Percentiles rank a stretch among this genome's conserved stretches.
Conservation (phyloP, 1,140 invertebrate genomes). For the Littorina saxatilis region DNA sequence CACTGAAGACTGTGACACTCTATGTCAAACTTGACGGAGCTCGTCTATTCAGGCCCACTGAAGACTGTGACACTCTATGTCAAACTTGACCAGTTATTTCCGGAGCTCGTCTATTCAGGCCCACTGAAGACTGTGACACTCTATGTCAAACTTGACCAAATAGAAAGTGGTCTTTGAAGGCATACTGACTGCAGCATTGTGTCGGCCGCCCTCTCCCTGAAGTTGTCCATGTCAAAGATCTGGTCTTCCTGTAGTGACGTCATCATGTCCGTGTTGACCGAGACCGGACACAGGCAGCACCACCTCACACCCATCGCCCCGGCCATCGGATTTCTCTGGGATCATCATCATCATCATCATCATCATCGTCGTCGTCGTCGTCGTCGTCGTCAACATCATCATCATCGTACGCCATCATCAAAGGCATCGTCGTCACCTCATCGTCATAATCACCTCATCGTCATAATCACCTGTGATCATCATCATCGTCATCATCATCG, state of each 20-base stretch:
- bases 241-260: not conserved
- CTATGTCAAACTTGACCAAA: no score
- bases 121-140: no score
- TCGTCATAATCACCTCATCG: not conserved
- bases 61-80: no score
- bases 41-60: no score
- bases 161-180: no score
- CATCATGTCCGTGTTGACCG: not conserved
- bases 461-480: no score
- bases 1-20: no score
- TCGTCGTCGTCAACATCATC: no score
- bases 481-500: no score
- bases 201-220: not conserved
- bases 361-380: not conserved
- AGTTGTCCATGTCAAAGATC: not conserved
- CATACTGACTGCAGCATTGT: conserved; percentile 23
- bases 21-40: no score
- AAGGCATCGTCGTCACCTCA: not conserved
- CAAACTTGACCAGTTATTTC: no score
- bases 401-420: not conserved
- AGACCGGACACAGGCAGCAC: conserved; percentile 5
- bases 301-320: not conserved
- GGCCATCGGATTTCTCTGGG: not conserved
- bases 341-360: not conserved
- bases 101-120: no score